Percentiles rank a stretch among this genome's conserved stretches.
phyloP scores from a whole-genome alignment of 2,888 invertebrate species.

The Xestia xanthographa region DNA sequence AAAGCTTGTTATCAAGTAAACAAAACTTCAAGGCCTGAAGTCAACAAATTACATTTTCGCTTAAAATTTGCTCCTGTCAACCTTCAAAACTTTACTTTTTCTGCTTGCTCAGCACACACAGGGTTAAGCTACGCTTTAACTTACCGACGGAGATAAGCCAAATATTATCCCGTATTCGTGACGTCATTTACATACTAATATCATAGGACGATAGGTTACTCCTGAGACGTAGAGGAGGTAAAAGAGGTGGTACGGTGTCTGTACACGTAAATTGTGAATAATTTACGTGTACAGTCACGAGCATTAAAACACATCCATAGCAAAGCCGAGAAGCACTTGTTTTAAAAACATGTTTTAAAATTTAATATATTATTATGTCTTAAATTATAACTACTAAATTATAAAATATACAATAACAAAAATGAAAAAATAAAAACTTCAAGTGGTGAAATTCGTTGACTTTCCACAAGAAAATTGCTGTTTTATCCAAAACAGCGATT shows the following conservation, averaged over 20 bases:
- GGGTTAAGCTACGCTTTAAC: conserved; percentile 23
- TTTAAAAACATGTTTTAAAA: too few relatives aligned
- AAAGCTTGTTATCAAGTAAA: background rate
- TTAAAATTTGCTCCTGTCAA: background rate
- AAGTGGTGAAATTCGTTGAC: too few relatives aligned
- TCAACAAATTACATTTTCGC: conserved; percentile 16
- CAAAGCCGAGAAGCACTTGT: too few relatives aligned
- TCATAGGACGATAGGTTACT: conserved; percentile 25
- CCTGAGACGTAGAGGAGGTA: background rate
- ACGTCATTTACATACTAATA: conserved; percentile 69
- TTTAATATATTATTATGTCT: too few relatives aligned
- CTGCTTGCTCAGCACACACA: conserved; percentile 29
- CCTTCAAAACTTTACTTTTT: conserved; percentile 28
- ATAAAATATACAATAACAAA: too few relatives aligned
- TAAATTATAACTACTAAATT: too few relatives aligned
- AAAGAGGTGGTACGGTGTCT: background rate
- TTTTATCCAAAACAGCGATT: too few relatives aligned
- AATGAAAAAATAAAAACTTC: too few relatives aligned
- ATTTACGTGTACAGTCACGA: conserved; percentile 22
- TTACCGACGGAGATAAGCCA: conserved; percentile 54
- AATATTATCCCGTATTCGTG: conserved; percentile 51
- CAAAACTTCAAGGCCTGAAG: background rate
- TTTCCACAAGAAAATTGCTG: too few relatives aligned
- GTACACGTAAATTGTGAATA: conserved; percentile 37
- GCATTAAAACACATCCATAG: too few relatives aligned